Percentiles rank a stretch among this genome's conserved stretches.
Evolutionary conservation across 2,797 vertebrate species (phyloP).

Genomic region (Manis javanica): DNA sequence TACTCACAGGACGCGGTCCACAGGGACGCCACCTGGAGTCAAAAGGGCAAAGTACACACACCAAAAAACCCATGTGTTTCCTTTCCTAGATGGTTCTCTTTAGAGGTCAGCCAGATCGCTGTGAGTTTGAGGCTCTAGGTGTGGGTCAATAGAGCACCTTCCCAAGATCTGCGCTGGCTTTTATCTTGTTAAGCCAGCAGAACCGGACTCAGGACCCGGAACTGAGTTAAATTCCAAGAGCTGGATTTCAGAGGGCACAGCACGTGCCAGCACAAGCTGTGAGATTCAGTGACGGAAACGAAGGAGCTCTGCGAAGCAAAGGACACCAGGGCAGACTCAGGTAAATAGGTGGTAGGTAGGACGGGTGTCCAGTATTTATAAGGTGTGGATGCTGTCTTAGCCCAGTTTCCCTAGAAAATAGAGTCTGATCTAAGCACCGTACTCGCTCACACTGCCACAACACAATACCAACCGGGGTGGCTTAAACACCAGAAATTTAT

Average conservation of each 20-base stretch:
- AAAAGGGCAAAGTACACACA: not conserved
- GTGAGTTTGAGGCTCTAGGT: not conserved
- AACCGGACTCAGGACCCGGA: not conserved
- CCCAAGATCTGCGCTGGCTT: not conserved
- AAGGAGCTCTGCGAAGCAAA: not conserved
- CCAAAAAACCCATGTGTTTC: not conserved
- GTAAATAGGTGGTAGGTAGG: not conserved
- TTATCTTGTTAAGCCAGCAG: not conserved
- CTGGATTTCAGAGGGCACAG: not conserved
- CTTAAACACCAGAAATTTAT: not conserved
- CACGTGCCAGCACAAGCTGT: not conserved
- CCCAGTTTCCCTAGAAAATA: not conserved
- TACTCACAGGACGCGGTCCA: not conserved
- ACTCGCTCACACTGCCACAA: not conserved
- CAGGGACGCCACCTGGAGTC: not conserved
- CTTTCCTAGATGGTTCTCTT: not conserved
- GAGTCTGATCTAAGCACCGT: not conserved
- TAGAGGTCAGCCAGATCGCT: not conserved
- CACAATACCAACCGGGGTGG: not conserved
- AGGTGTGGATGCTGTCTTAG: not conserved
- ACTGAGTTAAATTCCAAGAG: not conserved
- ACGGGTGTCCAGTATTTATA: not conserved
- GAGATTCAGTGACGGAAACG: not conserved
- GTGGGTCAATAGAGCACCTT: not conserved
- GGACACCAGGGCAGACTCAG: not conserved